phyloP scores from a whole-genome alignment of 2,888 invertebrate genomes.

The Trimorus sp. region DNA sequence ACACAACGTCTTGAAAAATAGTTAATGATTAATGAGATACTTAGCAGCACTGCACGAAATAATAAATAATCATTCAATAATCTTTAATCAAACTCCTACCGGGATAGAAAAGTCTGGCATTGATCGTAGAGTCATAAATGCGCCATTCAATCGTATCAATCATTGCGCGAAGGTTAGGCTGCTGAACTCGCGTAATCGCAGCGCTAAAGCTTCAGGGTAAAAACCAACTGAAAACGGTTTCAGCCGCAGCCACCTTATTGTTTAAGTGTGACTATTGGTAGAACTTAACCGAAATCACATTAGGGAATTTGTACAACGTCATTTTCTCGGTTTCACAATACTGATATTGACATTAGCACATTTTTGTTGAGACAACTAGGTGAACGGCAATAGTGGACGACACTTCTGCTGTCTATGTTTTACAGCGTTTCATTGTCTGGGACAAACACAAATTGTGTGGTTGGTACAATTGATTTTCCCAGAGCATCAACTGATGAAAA shows the following conservation, averaged over 20 bases:
- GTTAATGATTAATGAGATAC: constrained; percentile 25
- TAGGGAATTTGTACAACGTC: too few relatives aligned
- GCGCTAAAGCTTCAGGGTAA: neutral
- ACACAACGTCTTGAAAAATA: constrained; percentile 13
- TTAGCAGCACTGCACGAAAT: constrained; percentile 16
- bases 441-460: too few relatives aligned
- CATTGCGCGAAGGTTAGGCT: neutral
- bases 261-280: neutral
- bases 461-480: too few relatives aligned
- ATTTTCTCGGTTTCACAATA: too few relatives aligned
- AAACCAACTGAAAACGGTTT: neutral
- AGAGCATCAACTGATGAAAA: too few relatives aligned
- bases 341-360: too few relatives aligned
- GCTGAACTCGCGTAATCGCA: constrained; percentile 6
- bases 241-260: neutral
- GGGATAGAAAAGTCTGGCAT: constrained; percentile 8
- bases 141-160: constrained; percentile 7
- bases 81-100: constrained; percentile 18
- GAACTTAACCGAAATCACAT: too few relatives aligned
- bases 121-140: constrained; percentile 15
- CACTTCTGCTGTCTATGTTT: too few relatives aligned
- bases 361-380: too few relatives aligned
- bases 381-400: too few relatives aligned
- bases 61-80: constrained; percentile 35
- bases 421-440: too few relatives aligned